These are phyloP conservation scores for Pachyramphus minor DNA, from an alignment of 2,113 vertebrate species.

Conservation along the genomic window DNA sequence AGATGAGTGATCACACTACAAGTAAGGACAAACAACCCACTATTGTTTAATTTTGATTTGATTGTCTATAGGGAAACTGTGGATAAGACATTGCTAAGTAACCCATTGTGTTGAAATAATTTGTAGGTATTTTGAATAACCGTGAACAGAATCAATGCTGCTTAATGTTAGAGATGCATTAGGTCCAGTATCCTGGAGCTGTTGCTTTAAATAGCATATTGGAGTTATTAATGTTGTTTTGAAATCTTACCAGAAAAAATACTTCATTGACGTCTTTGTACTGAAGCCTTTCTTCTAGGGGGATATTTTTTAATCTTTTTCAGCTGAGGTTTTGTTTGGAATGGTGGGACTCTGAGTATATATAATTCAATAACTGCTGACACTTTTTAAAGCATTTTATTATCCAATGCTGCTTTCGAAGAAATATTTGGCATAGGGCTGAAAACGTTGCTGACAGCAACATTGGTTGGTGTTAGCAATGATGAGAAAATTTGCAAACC, in stretches of 20 bases:
- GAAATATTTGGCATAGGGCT: not conserved
- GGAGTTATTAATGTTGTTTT: slow-evolving; percentile 19
- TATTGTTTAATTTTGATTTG: not conserved
- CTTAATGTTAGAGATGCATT: slow-evolving; percentile 6
- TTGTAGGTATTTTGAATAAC: slow-evolving; percentile 26
- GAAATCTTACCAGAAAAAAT: slow-evolving; percentile 11
- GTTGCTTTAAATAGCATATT: slow-evolving; percentile 23
- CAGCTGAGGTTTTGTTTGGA: not conserved
- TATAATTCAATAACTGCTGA: not conserved
- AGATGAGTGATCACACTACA: slow-evolving; percentile 76
- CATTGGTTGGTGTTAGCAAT: not conserved
- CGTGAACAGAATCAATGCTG: slow-evolving; percentile 2
- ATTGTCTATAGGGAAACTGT: not conserved
- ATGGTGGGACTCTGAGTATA: not conserved
- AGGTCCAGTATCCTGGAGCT: slow-evolving; percentile 13
- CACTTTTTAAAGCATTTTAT: not conserved
- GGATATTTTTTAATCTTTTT: not conserved
- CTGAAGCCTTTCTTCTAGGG: not conserved
- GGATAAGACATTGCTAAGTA: not conserved
- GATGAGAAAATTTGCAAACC: not conserved
- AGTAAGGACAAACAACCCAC: slow-evolving; percentile 72
- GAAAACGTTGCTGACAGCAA: slow-evolving; percentile 22
- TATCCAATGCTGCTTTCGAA: not conserved
- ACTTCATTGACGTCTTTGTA: not conserved
- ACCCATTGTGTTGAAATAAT: not conserved